A percentile compares a stretch with the other conserved stretches of the same genome.
phyloP scores from a whole-genome alignment of 2,888 invertebrate species.

The Tachina fera region DNA sequence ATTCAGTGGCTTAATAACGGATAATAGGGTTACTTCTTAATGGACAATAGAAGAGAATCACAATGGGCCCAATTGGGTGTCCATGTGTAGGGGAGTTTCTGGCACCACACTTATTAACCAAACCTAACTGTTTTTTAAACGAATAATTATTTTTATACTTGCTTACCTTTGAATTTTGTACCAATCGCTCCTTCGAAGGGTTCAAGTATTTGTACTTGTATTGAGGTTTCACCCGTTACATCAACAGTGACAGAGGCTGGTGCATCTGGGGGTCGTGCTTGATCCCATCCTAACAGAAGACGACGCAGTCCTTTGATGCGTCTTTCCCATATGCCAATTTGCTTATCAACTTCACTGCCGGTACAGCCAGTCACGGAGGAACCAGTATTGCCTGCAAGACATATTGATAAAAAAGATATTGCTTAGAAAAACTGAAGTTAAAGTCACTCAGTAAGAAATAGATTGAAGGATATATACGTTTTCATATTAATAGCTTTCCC shows the following conservation, averaged over 20 bases:
- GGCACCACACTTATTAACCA: no score
- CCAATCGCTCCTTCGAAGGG: constrained; percentile 91
- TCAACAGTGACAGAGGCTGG: constrained; percentile 90
- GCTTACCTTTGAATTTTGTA: constrained; percentile 94
- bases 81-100: no score
- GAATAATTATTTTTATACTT: constrained; percentile 35
- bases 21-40: no score
- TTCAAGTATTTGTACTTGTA: constrained; percentile 87
- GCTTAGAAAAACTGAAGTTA: background rate
- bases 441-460: no score
- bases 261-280: constrained; percentile 91
- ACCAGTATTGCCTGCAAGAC: constrained; percentile 80
- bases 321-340: constrained; percentile 94
- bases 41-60: no score
- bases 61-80: no score
- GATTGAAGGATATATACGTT: no score
- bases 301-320: constrained; percentile 84
- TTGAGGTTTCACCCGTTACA: constrained; percentile 86
- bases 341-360: constrained; percentile 90
- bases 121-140: no score
- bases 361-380: constrained; percentile 87
- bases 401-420: background rate
- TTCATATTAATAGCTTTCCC: no score
- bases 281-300: constrained; percentile 94
- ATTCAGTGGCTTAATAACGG: no score